Base-by-base conservation (phyloP, 2,797 vertebrate genomes). In the Chelon labrosus region DNA sequence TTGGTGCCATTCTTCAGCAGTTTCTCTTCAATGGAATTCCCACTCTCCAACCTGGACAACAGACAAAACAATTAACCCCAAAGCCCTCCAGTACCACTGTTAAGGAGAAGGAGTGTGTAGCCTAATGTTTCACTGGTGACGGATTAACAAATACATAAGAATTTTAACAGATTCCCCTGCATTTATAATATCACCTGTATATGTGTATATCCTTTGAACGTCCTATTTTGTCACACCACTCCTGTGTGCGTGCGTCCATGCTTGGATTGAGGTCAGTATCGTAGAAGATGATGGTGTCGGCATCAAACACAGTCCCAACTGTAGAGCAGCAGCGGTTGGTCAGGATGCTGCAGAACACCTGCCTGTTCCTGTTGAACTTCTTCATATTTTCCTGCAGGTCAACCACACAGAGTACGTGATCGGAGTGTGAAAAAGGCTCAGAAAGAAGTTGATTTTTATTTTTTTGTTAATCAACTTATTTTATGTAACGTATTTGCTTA, bases 181-280 rank as follows among this genome's bases (percentile, higher is more conserved):
- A 10, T 5, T 35, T 17, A 49, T 53, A 42, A 46, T 65, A 65
- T 85, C 49, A 98, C 97, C 97, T 96, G 94, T 98, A 98, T 83
- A 98, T 97, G 84, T 98, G 97, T 80, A 98, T 96, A 79, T 98
- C 97, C 87, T 97, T 97, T 72, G 95, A 96, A n/a, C 96, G 96
- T 7, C 97, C 96, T 35, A 98, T 96, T 87, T 95, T 95, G 87
- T 98, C 97, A 60, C 97, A 98, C 96, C 96, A 98, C 70, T 97
- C 96, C 87, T 98, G 97, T n/a, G 96, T 96, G 88, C 95, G 96
- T 14, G 94, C 93, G 27, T 98, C 97, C 95, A 98, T 96, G 86
- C 96, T 97, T 54, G 97, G 97, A 87, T 98, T 97, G 50, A 98
- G 93, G 80, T 98, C 96, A 0, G 96, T 97, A 93, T 98, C 97